phyloP scores from a whole-genome alignment of 2,113 vertebrate species.

The Glaucomys volans region DNA sequence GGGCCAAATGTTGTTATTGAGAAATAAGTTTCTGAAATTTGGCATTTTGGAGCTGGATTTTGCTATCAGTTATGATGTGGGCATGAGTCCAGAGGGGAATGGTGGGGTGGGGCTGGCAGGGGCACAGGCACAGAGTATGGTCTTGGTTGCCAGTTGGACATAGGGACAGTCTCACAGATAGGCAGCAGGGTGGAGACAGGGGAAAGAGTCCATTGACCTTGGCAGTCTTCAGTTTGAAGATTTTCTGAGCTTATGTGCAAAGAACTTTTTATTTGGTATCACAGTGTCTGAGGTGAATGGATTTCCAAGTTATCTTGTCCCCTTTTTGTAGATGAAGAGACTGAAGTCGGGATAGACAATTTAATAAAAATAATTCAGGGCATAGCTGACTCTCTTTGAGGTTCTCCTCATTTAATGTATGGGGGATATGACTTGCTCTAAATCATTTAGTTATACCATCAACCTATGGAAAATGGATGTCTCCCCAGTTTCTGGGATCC shows the following conservation, averaged over 20 bases:
- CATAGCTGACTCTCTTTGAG: neutral
- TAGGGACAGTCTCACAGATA: neutral
- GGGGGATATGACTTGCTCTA: neutral
- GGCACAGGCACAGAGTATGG: accelerated
- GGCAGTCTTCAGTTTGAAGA: neutral
- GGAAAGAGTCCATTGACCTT: neutral
- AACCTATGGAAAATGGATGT: neutral
- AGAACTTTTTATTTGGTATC: neutral
- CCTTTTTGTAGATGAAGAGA: neutral
- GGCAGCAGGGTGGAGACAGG: accelerated
- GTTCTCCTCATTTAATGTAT: neutral
- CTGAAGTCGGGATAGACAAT: neutral
- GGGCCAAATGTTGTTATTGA: conserved; percentile 7
- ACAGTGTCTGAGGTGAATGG: neutral
- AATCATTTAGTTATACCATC: neutral
- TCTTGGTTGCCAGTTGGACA: neutral
- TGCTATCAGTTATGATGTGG: neutral
- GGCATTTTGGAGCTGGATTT: neutral
- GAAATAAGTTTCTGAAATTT: neutral
- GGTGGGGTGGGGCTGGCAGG: accelerated
- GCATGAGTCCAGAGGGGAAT: neutral
- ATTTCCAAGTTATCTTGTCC: neutral
- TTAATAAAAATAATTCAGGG: neutral
- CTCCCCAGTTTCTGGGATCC: too few species aligned
- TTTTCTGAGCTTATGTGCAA: neutral